phyloP scores from a whole-genome alignment of 1,140 invertebrate genomes.

The Saccostrea cuccullata region DNA sequence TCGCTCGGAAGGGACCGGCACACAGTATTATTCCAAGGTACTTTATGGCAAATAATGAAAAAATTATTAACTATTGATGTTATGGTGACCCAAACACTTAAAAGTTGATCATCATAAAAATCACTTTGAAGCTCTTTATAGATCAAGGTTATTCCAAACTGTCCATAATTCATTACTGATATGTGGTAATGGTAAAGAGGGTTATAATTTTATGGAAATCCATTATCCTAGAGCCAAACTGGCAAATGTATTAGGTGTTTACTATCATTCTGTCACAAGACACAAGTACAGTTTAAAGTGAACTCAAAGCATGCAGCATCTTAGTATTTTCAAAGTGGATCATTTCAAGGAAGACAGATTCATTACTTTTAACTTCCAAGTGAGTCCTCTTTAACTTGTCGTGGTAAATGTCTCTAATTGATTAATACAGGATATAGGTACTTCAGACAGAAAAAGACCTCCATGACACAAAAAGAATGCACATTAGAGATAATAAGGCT shows the following conservation, averaged over 20 bases:
- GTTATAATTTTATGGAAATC: constrained; percentile 1
- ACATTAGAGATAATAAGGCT: not conserved
- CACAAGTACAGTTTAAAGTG: not conserved
- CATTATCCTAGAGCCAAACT: not conserved
- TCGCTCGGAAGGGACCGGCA: constrained; percentile 69
- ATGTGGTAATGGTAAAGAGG: not conserved
- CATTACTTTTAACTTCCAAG: constrained; percentile 1
- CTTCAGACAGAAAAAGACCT: not conserved
- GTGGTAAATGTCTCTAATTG: not conserved
- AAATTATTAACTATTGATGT: no score
- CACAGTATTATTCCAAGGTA: constrained; percentile 70
- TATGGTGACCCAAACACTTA: no score
- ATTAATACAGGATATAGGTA: constrained; percentile 22
- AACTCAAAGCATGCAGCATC: not conserved
- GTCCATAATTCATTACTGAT: no score
- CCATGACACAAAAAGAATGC: constrained; percentile 11
- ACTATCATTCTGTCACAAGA: not conserved
- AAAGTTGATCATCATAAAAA: no score
- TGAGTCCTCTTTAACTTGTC: not conserved
- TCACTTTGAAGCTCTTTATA: no score
- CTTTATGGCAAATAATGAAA: not conserved
- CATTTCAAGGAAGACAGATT: not conserved
- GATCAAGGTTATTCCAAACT: no score
- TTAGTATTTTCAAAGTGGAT: not conserved
- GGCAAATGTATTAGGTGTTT: not conserved